Base-by-base conservation (phyloP, 2,113 vertebrate species). In the Gymnobelideus leadbeateri region DNA sequence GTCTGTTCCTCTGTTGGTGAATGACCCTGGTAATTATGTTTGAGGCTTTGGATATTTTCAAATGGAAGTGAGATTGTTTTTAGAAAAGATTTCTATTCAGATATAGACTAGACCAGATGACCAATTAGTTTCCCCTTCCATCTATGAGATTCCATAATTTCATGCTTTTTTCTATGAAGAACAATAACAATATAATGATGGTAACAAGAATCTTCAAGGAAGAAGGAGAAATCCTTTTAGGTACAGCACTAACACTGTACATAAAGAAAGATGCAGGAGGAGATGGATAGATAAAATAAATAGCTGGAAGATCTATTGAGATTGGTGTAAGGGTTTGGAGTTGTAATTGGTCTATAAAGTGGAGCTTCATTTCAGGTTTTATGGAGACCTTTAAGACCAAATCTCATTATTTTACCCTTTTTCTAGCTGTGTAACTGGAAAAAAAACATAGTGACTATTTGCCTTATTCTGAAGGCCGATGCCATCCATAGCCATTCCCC, bases 281-380 rank as follows among this genome's bases (percentile, higher is more conserved):
- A 11, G 16, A 92, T 0, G 57, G 1, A 89, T 61, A 92, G 46
- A 31, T 10, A 49, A 93, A 94, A 37, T 23, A 90, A 94, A 94
- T 90, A 91, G 26, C 3, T 91, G 16, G 26, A 90, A n/a, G 52
- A 96, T 46, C 9, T 37, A 0, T 2, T 2, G 7, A 92, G 12
- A 46, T 51, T 77, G 37, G 37, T 89, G 2, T 51, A 93, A 93
- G 37, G 95, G 0, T 93, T 21, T 68, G 19, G 21, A 49, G 19
- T 53, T 91, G 19, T 26, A 94, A 47, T 91, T 94, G 57, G 0
- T 93, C 31, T 89, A 68, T 0, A 3, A 94, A 89, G n/a, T 11
- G 0, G n/a, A 89, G 47, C 93, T 97, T 95, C 7, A 68, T 92
- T 95, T 52, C 7, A 8, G 0, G 89, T 96, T 97, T n/a, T 94